phyloP scores from a whole-genome alignment of 2,888 invertebrate species.

The Sialis lutaria region DNA sequence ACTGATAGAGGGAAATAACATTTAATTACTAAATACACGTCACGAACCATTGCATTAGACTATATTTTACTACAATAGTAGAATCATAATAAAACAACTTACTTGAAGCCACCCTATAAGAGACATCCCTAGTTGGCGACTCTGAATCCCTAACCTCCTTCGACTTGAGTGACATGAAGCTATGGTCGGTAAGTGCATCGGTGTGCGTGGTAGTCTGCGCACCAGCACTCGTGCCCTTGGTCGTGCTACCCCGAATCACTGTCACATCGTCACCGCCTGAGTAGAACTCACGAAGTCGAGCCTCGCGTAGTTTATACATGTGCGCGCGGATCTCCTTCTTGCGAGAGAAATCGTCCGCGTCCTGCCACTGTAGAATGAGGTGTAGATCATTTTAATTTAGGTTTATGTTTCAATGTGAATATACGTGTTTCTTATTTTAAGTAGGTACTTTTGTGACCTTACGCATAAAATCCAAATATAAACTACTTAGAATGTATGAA shows the following conservation, averaged over 20 bases:
- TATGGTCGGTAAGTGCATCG: conserved; percentile 56
- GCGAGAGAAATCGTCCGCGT: conserved; percentile 68
- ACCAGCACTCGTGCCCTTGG: conserved; percentile 14
- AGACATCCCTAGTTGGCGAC: conserved; percentile 47
- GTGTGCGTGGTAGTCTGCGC: conserved; percentile 31
- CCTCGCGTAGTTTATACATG: conserved; percentile 70
- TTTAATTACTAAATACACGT: too few relatives aligned
- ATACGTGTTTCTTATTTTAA: too few relatives aligned
- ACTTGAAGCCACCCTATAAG: conserved; percentile 13
- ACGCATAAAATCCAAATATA: too few relatives aligned
- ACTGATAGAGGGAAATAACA: too few relatives aligned
- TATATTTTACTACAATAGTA: too few relatives aligned
- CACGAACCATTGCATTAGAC: too few relatives aligned
- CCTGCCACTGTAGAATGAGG: conserved; percentile 53
- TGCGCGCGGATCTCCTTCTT: conserved; percentile 76
- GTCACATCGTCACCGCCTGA: conserved; percentile 27
- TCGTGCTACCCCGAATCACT: conserved; percentile 10
- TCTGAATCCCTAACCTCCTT: conserved; percentile 65
- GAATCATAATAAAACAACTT: too few relatives aligned
- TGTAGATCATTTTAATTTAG: not conserved
- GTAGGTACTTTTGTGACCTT: too few relatives aligned
- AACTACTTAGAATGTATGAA: too few relatives aligned
- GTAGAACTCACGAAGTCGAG: conserved; percentile 59
- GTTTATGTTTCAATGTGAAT: too few relatives aligned
- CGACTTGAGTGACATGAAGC: conserved; percentile 57